Base-by-base conservation (phyloP, 2,888 invertebrate species). In the Chironomus riparius region DNA sequence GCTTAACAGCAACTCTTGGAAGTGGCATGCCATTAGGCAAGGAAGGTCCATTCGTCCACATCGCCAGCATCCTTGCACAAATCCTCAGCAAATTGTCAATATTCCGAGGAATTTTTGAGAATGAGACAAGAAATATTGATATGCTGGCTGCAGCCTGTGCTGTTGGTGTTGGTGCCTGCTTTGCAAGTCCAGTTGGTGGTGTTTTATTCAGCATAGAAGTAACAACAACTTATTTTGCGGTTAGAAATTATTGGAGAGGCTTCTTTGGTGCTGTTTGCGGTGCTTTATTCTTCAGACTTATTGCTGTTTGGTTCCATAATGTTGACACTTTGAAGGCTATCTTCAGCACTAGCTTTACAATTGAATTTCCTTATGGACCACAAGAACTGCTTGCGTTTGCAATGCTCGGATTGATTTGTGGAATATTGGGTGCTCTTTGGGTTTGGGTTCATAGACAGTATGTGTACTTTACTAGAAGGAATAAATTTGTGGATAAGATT, bases 171-270 rank as follows among this genome's bases (percentile, higher is more conserved):
- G 74, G 68, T 6, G 47, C 74, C 12, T 97, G 97, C 81, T 98
- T 98, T 86, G 97, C 95, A 0, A 96, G 98, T 0, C 98, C 98
- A 0, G 95, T 98, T 24, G 97, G 98, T 82, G 97, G 98, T 80
- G 98, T 99, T 0, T 86, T 99, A 76, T 99, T 99, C 86, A 98
- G 98, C 80, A 98, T 99, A 80, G 98, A 99, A 88, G 98, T 98
- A 86, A 99, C 98, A 24, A 96, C 98, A 0, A 97, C 97, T 1
- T 98, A 98, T 84, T 99, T 99, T 85, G 98, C 98, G 5, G 97
- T 99, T 0, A 87, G 98, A 76, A 98, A 98, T 83, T 99, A 99
- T 82, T 99, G 98, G 98, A 87, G 98, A 47, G 98, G 98, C 0
- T 98, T 99, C 85, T 98, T 98, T 83, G 93, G 98, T 0, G 97